Percentiles rank a stretch among this genome's conserved stretches.
These are phyloP conservation scores for Acrocephalus arundinaceus DNA, from an alignment of 2,113 vertebrate genomes.

Conservation along the genomic window DNA sequence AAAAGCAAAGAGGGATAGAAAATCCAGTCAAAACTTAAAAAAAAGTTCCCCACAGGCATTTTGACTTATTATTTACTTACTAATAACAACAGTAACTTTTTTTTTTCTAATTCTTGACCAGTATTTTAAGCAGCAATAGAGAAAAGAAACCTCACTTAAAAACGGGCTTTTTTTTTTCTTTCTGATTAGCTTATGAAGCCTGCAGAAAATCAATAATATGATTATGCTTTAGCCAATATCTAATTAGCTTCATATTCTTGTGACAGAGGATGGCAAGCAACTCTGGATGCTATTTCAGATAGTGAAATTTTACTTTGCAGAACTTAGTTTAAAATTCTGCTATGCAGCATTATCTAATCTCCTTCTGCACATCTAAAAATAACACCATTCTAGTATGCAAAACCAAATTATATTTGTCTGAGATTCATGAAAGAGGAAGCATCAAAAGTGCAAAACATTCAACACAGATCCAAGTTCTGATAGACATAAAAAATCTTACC, in stretches of 20 bases:
- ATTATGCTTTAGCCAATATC: neutral
- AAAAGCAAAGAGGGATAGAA: neutral
- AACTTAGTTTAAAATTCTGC: conserved; percentile 46
- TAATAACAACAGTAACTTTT: neutral
- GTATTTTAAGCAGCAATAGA: neutral
- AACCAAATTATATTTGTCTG: conserved; percentile 51
- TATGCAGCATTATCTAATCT: conserved; percentile 58
- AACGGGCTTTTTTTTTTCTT: neutral
- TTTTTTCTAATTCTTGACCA: neutral
- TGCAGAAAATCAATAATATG: neutral
- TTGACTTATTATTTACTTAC: neutral
- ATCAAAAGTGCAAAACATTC: conserved; percentile 21
- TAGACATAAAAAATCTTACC: conserved; percentile 21
- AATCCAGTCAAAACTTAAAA: neutral
- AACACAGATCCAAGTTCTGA: conserved; percentile 37
- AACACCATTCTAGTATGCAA: conserved; percentile 30
- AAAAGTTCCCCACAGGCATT: neutral
- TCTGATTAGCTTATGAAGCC: neutral
- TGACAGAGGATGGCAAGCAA: neutral
- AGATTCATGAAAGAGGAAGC: conserved; percentile 48
- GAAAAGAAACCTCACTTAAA: neutral
- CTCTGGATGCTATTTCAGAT: conserved; percentile 16
- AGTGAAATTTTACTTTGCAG: conserved; percentile 11
- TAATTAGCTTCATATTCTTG: neutral
- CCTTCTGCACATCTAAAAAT: conserved; percentile 56